Base-by-base conservation (phyloP, 2,888 invertebrate species). In the Brachynemurus nebulosus region DNA sequence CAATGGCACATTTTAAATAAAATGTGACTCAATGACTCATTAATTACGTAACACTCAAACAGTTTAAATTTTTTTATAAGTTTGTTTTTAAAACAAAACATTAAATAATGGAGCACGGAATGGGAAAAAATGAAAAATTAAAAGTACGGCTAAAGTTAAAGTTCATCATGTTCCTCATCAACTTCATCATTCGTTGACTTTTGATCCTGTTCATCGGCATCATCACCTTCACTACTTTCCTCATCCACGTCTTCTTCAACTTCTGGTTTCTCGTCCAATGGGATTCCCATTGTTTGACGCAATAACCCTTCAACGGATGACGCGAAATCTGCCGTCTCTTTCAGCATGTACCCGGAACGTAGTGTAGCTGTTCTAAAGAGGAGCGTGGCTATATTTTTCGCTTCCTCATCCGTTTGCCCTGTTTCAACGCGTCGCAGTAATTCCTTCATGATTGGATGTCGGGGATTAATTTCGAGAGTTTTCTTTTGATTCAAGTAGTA, bases 401-500 rank as follows among this genome's bases (percentile, higher is more conserved):
- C 88, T 2, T 71, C 74, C 11, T 75, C 69, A 64, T 92, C 90
- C 27, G 78, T 76, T 35, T 82, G 74, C 62, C 89, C 84, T 47
- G 78, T 74, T 50, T 75, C 75, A 16, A 96, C 83, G 55, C 90
- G 75, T 21, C 81, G 77, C 60, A 95, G 70, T 51, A 98, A 71
- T 67, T 96, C 95, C 54, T 83, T 81, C 59, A 98, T 82, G 40
- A 98, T 71, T 18, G 98, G 97, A 75, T 98, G 98, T 42, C 91
- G 75, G 34, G 97, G 95, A 70, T 98, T 98, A 55, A 98, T 81
- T 73, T 99, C 98, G 53, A 98, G 69, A 40, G 88, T 88, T 69
- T 97, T 98, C 78, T 91, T 96, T 66, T 95, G 93, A 59, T 80
- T 83, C 36, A 92, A 69, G 63, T 95, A 91, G 63, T 89, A 86